These are phyloP conservation scores for Bathynomus jamesi DNA, from an alignment of 1,140 invertebrate genomes.

Conservation along the genomic window DNA sequence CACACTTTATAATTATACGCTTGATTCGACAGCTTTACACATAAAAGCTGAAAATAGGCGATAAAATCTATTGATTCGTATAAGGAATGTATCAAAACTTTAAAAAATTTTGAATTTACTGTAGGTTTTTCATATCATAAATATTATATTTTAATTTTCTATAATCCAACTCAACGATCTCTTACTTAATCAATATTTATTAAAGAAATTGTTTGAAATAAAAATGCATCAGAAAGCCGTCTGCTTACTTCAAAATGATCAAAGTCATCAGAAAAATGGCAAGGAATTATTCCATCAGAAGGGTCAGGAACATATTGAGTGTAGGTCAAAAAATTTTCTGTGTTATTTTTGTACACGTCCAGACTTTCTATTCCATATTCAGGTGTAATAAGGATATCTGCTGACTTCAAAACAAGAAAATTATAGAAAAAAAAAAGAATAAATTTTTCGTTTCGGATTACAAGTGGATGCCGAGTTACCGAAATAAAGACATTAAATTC, in stretches of 20 bases:
- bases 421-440: neutral
- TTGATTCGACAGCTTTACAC: too few relatives aligned
- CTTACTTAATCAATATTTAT: neutral
- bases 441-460: too few relatives aligned
- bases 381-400: constrained; percentile 75
- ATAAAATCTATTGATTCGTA: too few relatives aligned
- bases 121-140: neutral
- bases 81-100: neutral
- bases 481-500: too few relatives aligned
- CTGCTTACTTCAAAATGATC: constrained; percentile 19
- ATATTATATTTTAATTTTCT: neutral
- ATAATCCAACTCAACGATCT: neutral
- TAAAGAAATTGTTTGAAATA: neutral
- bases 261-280: constrained; percentile 50
- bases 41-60: too few relatives aligned
- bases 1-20: too few relatives aligned
- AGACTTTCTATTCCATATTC: constrained; percentile 55
- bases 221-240: neutral
- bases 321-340: constrained; percentile 11
- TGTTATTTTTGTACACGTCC: constrained; percentile 1
- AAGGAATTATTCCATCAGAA: constrained; percentile 43
- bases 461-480: too few relatives aligned
- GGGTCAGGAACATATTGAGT: constrained; percentile 27
- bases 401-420: constrained; percentile 48
- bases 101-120: neutral